A percentile compares a stretch with the other conserved stretches of the same genome.
Conservation (phyloP, 2,113 vertebrate genomes). For the Porphyrio hochstetteri region DNA sequence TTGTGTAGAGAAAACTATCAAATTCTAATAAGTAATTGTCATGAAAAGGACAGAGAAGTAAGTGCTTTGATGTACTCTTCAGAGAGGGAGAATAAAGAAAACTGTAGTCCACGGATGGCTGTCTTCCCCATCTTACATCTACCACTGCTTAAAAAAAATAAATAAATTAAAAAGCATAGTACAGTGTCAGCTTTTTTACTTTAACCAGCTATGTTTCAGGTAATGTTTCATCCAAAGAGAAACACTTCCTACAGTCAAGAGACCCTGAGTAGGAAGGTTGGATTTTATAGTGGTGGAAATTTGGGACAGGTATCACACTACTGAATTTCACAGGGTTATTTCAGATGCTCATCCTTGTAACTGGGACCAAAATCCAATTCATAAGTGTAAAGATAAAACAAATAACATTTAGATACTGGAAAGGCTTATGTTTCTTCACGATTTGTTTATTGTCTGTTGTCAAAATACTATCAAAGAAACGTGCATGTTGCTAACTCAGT, state of each 20-base stretch:
- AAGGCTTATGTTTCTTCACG: neutral
- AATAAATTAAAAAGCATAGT: neutral
- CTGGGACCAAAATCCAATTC: neutral
- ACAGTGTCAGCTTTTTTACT: neutral
- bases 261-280: neutral
- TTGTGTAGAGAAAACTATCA: neutral
- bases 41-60: neutral
- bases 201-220: conserved; percentile 1
- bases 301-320: neutral
- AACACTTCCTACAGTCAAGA: neutral
- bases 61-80: neutral
- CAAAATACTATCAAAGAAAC: neutral
- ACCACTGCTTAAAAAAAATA: neutral
- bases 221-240: conserved; percentile 3
- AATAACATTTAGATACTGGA: neutral
- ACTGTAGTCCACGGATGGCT: neutral
- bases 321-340: conserved; percentile 21
- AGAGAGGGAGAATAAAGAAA: neutral
- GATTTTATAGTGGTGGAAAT: neutral
- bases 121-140: neutral
- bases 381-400: neutral
- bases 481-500: neutral
- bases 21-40: neutral
- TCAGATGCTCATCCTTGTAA: neutral
- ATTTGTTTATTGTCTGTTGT: neutral